These are phyloP conservation scores for Eumacrocentrus americanus DNA, from an alignment of 2,888 invertebrate species.

Conservation along the genomic window DNA sequence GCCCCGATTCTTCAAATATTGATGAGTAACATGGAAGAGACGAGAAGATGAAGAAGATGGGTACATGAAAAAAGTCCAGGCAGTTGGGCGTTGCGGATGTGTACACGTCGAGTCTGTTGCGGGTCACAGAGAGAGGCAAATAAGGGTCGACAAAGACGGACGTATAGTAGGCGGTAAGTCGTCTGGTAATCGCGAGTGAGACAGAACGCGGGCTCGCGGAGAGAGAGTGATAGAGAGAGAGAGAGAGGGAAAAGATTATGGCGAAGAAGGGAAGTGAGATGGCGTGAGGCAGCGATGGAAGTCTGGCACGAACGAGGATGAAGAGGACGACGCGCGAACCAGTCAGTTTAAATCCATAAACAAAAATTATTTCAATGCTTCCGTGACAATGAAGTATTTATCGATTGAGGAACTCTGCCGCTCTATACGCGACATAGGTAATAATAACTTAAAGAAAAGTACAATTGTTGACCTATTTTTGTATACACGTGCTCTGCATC, in stretches of 20 bases:
- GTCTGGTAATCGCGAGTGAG: not conserved
- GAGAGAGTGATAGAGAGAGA: conserved; percentile 3
- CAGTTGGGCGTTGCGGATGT: conserved; percentile 22
- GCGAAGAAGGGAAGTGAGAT: not conserved
- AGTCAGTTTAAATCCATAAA: not conserved
- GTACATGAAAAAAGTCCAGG: not conserved
- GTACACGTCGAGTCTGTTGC: no score
- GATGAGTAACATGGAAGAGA: no score
- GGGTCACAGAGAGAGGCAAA: no score
- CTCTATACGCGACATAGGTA: no score
- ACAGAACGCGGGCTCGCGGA: not conserved
- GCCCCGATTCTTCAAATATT: no score
- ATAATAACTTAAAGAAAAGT: no score
- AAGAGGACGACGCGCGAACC: not conserved
- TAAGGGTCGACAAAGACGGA: not conserved
- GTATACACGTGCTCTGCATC: not conserved
- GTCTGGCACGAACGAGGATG: conserved; percentile 16
- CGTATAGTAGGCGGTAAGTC: conserved; percentile 8
- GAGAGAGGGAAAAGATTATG: conserved; percentile 5
- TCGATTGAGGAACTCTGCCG: not conserved
- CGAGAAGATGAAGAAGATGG: not conserved
- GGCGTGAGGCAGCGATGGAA: conserved; percentile 17
- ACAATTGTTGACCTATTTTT: not conserved
- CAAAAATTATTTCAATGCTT: not conserved
- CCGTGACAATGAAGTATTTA: not conserved